Evolutionary conservation across 2,888 invertebrate genomes (phyloP).

Genomic region (Epinotia ramella): DNA sequence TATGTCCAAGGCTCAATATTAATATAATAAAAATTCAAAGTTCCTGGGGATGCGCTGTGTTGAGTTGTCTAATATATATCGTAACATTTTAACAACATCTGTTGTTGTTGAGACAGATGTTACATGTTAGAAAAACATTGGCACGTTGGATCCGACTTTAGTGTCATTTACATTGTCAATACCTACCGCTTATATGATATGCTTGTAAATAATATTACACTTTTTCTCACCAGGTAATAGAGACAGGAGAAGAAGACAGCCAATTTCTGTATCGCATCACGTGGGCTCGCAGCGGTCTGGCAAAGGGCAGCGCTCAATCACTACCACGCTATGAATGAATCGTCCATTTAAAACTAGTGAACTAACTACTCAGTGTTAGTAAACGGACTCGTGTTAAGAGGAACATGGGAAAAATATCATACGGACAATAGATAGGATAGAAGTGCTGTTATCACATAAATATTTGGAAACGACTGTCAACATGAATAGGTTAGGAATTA

Average conservation of each 20-base stretch:
- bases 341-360: conserved; percentile 8
- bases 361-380: neutral
- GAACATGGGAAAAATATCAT: neutral
- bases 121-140: no score
- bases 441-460: neutral
- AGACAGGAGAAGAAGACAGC: conserved; percentile 86
- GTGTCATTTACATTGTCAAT: neutral
- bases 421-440: neutral
- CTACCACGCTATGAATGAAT: conserved; percentile 77
- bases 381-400: neutral
- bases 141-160: no score
- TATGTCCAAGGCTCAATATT: no score
- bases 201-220: neutral
- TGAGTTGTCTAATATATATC: no score
- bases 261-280: conserved; percentile 87
- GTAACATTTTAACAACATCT: no score
- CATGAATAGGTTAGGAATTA: no score
- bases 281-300: conserved; percentile 79
- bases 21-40: no score
- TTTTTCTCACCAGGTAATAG: conserved; percentile 74
- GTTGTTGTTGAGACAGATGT: no score
- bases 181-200: neutral
- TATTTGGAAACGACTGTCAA: no score
- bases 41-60: no score
- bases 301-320: conserved; percentile 61